Evolutionary conservation across 2,113 vertebrate species (phyloP).

Genomic region (Pyxicephalus adspersus): DNA sequence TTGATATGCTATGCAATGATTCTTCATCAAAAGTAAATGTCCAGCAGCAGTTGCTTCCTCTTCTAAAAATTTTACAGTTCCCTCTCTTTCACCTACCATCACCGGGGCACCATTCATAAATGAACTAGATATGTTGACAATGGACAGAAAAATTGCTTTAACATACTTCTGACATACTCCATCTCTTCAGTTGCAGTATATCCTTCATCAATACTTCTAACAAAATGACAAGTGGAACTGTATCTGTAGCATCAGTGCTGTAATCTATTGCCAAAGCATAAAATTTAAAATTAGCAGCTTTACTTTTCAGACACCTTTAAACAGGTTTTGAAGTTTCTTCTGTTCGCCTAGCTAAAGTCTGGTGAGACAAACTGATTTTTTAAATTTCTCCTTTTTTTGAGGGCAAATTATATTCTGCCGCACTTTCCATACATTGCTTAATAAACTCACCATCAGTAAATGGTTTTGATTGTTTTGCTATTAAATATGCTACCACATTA

Average conservation of each 20-base stretch:
- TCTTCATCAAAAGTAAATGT: not conserved
- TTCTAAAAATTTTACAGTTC: no score
- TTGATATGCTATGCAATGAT: constrained; percentile 57
- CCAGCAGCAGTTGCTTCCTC: not conserved
- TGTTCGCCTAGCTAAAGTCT: no score
- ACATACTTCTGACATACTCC: not conserved
- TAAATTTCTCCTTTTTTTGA: no score
- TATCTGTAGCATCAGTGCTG: constrained; percentile 12
- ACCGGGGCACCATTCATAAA: not conserved
- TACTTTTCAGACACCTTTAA: not conserved
- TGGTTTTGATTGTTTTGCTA: no score
- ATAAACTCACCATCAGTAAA: no score
- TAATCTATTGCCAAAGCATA: constrained; percentile 14
- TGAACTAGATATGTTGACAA: not conserved
- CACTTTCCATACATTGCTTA: no score
- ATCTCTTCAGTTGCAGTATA: constrained; percentile 10
- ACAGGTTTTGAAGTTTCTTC: no score
- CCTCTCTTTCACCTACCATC: constrained; percentile 1
- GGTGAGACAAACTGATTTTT: no score
- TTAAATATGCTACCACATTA: no score
- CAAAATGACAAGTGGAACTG: not conserved
- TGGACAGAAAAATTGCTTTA: not conserved
- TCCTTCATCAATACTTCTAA: constrained; percentile 16
- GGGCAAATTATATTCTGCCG: no score
- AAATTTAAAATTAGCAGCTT: constrained; percentile 15